Percentiles rank a stretch among this genome's conserved stretches.
These are phyloP conservation scores for Eulemur albifrons DNA, from an alignment of 2,797 vertebrate species.

Conservation along the genomic window DNA sequence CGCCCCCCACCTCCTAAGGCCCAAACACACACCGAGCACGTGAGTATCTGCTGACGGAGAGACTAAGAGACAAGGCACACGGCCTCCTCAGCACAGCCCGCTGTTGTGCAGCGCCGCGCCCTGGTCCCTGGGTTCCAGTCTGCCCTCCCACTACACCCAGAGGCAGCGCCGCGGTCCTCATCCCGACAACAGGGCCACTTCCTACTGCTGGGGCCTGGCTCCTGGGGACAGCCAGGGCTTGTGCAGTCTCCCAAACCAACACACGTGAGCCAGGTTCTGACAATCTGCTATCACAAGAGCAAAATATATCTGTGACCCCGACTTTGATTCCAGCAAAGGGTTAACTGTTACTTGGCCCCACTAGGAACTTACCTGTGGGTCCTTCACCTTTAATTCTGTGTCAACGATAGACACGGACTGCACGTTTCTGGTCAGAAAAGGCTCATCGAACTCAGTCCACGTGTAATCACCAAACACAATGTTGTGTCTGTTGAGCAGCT, in stretches of 20 bases:
- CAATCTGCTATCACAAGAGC: neutral
- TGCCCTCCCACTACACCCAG: neutral
- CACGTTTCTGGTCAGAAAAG: slow-evolving; percentile 92
- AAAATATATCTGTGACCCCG: accelerated
- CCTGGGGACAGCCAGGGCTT: neutral
- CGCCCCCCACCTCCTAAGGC: neutral
- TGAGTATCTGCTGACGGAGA: neutral
- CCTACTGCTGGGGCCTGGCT: neutral
- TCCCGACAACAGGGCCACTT: accelerated
- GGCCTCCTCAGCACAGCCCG: accelerated
- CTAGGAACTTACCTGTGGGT: slow-evolving; percentile 82
- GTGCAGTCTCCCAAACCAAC: neutral
- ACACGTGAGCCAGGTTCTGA: neutral
- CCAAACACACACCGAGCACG: neutral
- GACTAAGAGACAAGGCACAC: neutral
- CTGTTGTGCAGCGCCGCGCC: accelerated
- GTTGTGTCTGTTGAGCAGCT: slow-evolving; percentile 91
- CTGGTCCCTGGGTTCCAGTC: too few species aligned
- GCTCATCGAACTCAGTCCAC: slow-evolving; percentile 95
- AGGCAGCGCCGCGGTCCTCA: too few species aligned
- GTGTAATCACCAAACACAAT: slow-evolving; percentile 93
- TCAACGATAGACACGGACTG: slow-evolving; percentile 92
- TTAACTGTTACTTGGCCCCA: too few species aligned
- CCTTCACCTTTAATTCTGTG: slow-evolving; percentile 85
- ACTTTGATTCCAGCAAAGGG: too few species aligned